phyloP scores from a whole-genome alignment of 2,113 vertebrate species.

The Gymnocephalus cernua region DNA sequence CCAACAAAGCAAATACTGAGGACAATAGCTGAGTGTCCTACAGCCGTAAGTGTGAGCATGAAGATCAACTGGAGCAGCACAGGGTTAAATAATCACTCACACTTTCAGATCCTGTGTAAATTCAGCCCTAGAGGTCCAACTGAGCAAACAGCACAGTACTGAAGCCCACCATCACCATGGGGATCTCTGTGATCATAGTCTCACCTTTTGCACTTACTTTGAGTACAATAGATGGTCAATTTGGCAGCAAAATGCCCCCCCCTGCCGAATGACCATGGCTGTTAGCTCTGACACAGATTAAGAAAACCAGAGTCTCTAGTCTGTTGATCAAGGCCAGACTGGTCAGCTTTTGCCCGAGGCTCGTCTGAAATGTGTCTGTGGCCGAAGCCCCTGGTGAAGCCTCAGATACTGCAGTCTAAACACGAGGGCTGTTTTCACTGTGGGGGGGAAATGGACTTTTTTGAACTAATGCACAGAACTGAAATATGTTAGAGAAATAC shows the following conservation, averaged over 20 bases:
- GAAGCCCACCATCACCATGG: conserved; percentile 45
- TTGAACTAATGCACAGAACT: background rate
- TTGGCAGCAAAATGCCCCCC: conserved; percentile 11
- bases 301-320: conserved; percentile 20
- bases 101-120: conserved; percentile 37
- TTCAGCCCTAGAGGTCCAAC: conserved; percentile 23
- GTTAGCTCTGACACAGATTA: conserved; percentile 30
- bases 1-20: background rate
- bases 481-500: background rate
- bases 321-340: conserved; percentile 11
- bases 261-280: background rate
- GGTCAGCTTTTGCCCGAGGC: conserved; percentile 35
- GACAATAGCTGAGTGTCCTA: background rate
- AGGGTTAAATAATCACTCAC: conserved; percentile 15
- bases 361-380: conserved; percentile 37
- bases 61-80: background rate
- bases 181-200: conserved; percentile 32
- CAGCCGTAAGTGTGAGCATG: background rate
- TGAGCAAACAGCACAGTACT: conserved; percentile 48
- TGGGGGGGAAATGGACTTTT: background rate
- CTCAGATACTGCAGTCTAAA: background rate
- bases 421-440: background rate
- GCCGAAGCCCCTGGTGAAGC: background rate
- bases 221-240: conserved; percentile 40
- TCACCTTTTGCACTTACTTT: conserved; percentile 35